Evolutionary conservation across 2,797 vertebrate species (phyloP).

Genomic region (Lemur catta): DNA sequence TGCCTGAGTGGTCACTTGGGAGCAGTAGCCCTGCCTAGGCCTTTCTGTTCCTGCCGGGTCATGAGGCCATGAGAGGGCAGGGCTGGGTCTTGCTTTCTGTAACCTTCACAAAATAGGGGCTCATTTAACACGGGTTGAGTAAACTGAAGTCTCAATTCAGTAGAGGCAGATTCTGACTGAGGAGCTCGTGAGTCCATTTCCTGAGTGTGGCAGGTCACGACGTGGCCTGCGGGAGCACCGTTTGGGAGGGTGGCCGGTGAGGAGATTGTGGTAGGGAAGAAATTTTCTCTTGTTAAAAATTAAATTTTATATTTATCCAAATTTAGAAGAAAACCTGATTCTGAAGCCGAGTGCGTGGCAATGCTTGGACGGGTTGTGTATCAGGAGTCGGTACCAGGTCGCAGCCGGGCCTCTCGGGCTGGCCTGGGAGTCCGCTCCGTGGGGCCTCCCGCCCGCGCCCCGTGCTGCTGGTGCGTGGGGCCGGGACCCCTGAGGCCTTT

Average conservation of each 20-base stretch:
- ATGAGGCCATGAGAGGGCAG: not conserved
- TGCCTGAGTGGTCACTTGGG: not conserved
- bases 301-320: not conserved
- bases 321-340: not conserved
- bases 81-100: not conserved
- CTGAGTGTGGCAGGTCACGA: rapidly evolving
- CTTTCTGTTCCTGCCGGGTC: not conserved
- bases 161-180: not conserved
- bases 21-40: not conserved
- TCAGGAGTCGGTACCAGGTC: too few relatives aligned
- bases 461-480: rapidly evolving
- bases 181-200: not conserved
- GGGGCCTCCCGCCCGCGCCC: rapidly evolving
- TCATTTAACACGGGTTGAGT: not conserved
- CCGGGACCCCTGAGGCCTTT: not conserved
- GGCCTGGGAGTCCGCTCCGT: rapidly evolving
- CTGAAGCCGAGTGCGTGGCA: not conserved
- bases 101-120: not conserved
- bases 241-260: not conserved
- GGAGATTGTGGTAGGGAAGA: not conserved
- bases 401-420: rapidly evolving
- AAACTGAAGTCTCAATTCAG: not conserved
- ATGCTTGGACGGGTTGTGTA: not conserved
- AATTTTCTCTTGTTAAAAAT: not conserved
- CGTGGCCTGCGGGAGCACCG: not conserved